Conservation (phyloP, 2,113 vertebrate species). For the Dissostichus mawsoni region DNA sequence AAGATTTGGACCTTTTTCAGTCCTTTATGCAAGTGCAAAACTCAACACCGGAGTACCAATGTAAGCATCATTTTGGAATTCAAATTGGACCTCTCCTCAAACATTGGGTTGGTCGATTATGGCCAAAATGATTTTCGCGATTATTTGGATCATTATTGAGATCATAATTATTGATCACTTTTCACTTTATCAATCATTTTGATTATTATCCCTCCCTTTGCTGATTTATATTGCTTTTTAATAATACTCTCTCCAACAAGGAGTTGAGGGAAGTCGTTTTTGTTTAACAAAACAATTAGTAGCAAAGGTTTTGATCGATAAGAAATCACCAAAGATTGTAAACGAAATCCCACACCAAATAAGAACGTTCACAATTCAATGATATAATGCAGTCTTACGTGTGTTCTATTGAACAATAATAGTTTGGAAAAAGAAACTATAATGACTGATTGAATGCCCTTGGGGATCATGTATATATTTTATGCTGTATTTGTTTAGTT, state of each 20-base stretch:
- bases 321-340: too few species aligned
- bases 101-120: neutral
- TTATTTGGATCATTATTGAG: too few species aligned
- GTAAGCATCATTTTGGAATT: neutral
- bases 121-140: too few species aligned
- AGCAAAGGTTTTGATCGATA: conserved; percentile 1
- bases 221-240: neutral
- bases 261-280: neutral
- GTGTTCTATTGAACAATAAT: neutral
- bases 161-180: too few species aligned
- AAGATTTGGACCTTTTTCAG: neutral
- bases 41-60: neutral
- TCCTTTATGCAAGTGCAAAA: neutral
- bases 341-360: neutral
- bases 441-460: neutral
- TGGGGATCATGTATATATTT: neutral
- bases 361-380: conserved; percentile 5
- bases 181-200: neutral
- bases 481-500: neutral
- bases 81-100: neutral
- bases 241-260: neutral
- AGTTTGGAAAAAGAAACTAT: conserved; percentile 13
- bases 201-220: neutral
- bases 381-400: neutral
- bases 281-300: neutral